Base-by-base conservation (phyloP, 2,888 invertebrate genomes). In the Agapostemon virescens region DNA sequence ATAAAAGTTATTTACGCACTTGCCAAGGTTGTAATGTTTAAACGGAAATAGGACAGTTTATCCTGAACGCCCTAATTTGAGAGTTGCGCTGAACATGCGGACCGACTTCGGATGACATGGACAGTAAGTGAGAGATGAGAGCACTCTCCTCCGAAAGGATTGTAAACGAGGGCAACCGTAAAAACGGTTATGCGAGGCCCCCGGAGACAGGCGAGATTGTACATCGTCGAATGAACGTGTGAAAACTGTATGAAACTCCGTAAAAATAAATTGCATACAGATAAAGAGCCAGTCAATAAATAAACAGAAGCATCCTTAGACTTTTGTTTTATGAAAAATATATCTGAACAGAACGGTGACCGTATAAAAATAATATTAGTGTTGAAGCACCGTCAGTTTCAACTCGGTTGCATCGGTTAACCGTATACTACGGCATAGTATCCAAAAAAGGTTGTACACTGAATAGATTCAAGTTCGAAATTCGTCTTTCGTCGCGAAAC, bases 101-200 rank as follows among this genome's bases (percentile, higher is more conserved):
- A 20, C 45, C 55, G 20, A 30, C 38, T 52, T 55, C 33, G 33
- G 2, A 38, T 38, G 36, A 45, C 45, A 42, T 66, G 55, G 72
- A 77, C 72, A 61, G 61, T 77, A 52, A 70, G 17, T 30, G 67
- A 67, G 40, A 69, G 49, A 55, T 40, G 67, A 79, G 38, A 69
- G 17, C 11, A 20, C 58, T 58, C 67, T 67, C 75, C 36, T 68
- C 42, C 38, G 68, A 49, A 58, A 66, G 45, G 33, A 74, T 38
- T 66, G 74, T 49, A 61, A 82, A 73, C 6, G 74, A 71, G 63
- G 58, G 68, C 81, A 38, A 55, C 38, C 30, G 45, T 81, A 75
- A 78, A 84, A 63, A 36, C 66, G 58, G 30, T 71, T 77, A 68
- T 36, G 38, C 64, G 69, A 75, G 30, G 52, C 74, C 81, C 7